Evolutionary conservation across 2,797 vertebrate genomes (phyloP).

Genomic region (Nyctalus aviator): DNA sequence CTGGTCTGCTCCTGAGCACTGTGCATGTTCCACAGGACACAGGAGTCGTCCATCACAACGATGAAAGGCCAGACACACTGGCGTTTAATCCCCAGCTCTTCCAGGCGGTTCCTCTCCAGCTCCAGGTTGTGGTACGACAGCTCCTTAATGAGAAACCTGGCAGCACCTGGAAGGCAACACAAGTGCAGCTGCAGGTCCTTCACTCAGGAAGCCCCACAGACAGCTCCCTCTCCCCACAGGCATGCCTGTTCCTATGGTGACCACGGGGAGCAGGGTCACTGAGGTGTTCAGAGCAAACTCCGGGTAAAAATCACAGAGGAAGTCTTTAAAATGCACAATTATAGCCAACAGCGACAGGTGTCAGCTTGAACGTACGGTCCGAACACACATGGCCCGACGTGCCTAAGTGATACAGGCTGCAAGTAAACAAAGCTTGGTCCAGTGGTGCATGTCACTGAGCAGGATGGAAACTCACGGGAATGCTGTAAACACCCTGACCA

Average conservation of each 20-base stretch:
- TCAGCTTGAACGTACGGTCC: too few species aligned
- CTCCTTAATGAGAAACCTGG: conserved; percentile 99
- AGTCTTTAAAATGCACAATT: background rate
- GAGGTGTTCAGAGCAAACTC: background rate
- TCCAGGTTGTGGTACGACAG: conserved; percentile 98
- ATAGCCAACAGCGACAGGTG: too few species aligned
- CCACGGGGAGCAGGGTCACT: background rate
- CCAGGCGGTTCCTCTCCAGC: conserved; percentile 96
- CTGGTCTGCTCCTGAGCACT: conserved; percentile 88
- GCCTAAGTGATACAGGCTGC: too few species aligned
- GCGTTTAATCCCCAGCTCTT: conserved; percentile 95
- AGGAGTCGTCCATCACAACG: conserved; percentile 98
- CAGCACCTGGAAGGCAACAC: conserved; percentile 90
- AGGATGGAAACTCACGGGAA: too few species aligned
- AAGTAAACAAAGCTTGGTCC: too few species aligned
- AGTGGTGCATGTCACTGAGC: too few species aligned
- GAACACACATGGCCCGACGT: too few species aligned
- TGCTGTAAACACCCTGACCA: too few species aligned
- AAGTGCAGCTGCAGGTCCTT: background rate
- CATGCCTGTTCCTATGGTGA: background rate
- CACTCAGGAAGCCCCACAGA: background rate
- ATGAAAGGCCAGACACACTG: conserved; percentile 98
- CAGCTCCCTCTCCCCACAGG: background rate
- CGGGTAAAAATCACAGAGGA: background rate
- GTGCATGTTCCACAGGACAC: conserved; percentile 96